Evolutionary conservation across 2,797 vertebrate species (phyloP), one percentile per base, ranked within the genome.

Genomic region (Enteromius argenteus): DNA sequence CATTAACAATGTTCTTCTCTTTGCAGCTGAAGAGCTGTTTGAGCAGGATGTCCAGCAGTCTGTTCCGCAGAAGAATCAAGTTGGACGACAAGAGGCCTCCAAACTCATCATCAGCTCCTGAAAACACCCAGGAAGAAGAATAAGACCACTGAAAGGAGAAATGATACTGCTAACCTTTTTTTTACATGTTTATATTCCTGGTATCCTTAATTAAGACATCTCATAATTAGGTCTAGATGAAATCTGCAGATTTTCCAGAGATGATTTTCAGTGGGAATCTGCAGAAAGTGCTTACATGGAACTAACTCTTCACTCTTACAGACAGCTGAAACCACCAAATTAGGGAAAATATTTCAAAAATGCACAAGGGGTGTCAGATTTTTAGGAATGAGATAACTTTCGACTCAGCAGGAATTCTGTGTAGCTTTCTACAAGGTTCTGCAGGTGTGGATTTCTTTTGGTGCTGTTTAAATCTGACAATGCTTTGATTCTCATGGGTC

Each of bases 61-160:
- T 95, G 87, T 99, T 99, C 60, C 98, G 95, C 84, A 99, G 92
- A 84, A 99, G 94, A 84, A 99, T 99, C 74, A 99, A 93, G 91
- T 95, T 98, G 84, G 98, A 97, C 42, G 97, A 99, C 76, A 97
- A 94, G 81, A 99, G 96, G 67, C 98, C 97, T 49, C 97, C 94
- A 83, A 98, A 99, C 80, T 99, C 98, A 9, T 99, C 98, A 30
- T 99, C 98, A 5, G 92, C 92, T 88, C 97, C 98, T 99, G 86
- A 30, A 85, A 19, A 78, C 49, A 87, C 14, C 42, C 39, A 77
- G 5, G 35, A 17, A 73, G n/a, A 10, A 14, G 11, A 51, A 58
- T 79, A 19, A 79, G 19, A 84, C 9, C 11, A 51, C 19, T 64
- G 14, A 32, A 17, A 64, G 27, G 60, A 5, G 19, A 60, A 44